phyloP scores from a whole-genome alignment of 1,140 invertebrate species.

The Cydia strobilella region DNA sequence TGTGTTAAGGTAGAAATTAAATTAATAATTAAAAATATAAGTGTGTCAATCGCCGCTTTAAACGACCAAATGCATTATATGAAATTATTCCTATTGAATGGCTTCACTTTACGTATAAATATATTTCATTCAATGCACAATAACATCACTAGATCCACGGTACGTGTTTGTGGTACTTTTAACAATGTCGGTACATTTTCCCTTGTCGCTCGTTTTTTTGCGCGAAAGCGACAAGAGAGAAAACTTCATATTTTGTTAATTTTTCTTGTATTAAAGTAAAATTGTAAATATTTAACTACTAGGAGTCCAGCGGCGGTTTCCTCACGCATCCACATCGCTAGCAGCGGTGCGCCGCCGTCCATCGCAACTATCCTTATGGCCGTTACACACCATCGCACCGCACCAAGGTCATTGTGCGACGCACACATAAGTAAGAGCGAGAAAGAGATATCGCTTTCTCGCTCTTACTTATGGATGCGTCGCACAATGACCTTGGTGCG shows the following conservation, averaged over 20 bases:
- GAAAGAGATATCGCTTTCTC: too few relatives aligned
- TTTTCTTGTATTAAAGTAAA: neutral
- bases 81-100: neutral
- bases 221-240: too few relatives aligned
- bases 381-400: too few relatives aligned
- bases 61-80: too few relatives aligned
- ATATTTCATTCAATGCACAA: neutral
- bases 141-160: neutral
- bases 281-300: neutral
- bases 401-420: too few relatives aligned
- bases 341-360: constrained; percentile 23
- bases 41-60: too few relatives aligned
- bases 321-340: constrained; percentile 21
- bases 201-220: neutral
- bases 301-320: constrained; percentile 19
- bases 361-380: constrained; percentile 17
- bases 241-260: too few relatives aligned
- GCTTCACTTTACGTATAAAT: neutral
- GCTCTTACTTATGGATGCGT: too few relatives aligned
- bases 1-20: too few relatives aligned
- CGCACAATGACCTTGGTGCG: too few relatives aligned
- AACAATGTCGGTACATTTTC: neutral
- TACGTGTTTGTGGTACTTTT: neutral
- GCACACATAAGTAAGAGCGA: too few relatives aligned
- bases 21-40: too few relatives aligned